Evolutionary conservation across 1,140 invertebrate species (phyloP).

Genomic region (Eriosoma lanigerum): DNA sequence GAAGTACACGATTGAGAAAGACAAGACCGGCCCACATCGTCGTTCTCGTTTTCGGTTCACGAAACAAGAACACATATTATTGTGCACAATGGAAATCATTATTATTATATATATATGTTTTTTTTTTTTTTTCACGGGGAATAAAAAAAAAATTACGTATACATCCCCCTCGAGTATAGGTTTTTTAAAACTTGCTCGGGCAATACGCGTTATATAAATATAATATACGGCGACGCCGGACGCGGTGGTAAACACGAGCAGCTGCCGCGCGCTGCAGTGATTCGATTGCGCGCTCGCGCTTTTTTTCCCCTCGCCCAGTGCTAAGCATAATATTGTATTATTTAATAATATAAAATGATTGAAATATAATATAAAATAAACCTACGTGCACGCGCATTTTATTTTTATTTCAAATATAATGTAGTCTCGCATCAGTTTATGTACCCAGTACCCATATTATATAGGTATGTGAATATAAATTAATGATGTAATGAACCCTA

Average conservation of each 20-base stretch:
- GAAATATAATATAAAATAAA: too few relatives aligned
- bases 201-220: neutral
- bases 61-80: conserved; percentile 26
- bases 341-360: too few relatives aligned
- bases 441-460: too few relatives aligned
- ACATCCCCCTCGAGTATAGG: neutral
- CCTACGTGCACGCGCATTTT: neutral
- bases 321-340: conserved; percentile 13
- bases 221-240: neutral
- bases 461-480: too few relatives aligned
- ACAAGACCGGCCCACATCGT: neutral
- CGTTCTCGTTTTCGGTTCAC: conserved; percentile 32
- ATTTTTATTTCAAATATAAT: too few relatives aligned
- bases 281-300: neutral
- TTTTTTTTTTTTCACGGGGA: neutral
- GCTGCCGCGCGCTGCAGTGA: conserved; percentile 28
- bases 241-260: conserved; percentile 29
- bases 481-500: too few relatives aligned
- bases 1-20: neutral
- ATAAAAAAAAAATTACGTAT: neutral
- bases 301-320: neutral
- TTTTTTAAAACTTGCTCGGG: conserved; percentile 30
- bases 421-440: too few relatives aligned
- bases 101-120: too few relatives aligned
- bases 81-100: conserved; percentile 30